Base-by-base conservation (phyloP, 2,113 vertebrate species). In the Gallinago paraguaiae region DNA sequence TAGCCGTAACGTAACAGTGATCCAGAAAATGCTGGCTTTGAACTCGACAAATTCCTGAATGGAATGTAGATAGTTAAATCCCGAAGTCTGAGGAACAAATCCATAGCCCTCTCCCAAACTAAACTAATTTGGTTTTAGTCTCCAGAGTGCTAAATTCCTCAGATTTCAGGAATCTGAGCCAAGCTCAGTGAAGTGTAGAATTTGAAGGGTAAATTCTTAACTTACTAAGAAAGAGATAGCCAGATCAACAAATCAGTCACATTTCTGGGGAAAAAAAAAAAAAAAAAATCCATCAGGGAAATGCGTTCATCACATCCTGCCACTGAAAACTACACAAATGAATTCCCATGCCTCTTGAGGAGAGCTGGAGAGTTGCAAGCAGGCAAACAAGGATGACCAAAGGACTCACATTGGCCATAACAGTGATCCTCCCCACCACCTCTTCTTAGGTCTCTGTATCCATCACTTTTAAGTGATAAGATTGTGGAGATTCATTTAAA, bases 381-480 rank as follows among this genome's bases (percentile, higher is more conserved):
- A 79, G 41, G 28, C 31, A 48, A 37, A 74, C 30, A 56, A 59
- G 57, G 68, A 25, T 17, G 19, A 57, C 18, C 17, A 37, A 63
- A 39, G 39, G 14, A 27, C n/a, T 68, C 71, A 6, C 12, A 9
- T 33, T 39, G 31, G 5, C 43, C 35, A 25, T 35, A 48, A 35
- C 13, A 68, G 33, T 20, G 14, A 54, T 5, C 57, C 35, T 15
- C 76, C 72, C 50, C 81, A 60, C 13, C 37, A 54, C 30, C 68
- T 43, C 10, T 64, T 23, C 77, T 64, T 13, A 67, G 2, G 6
- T 18, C 56, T 41, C 69, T 63, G 33, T 4, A 25, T 15, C 24
- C 57, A 39, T 0, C 1, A 0, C 31, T 39, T 24, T 9, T 48
- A 14, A 3, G 37, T 54, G 25, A 23, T 6, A 30, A n/a, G n/a